phyloP scores from a whole-genome alignment of 2,113 vertebrate genomes.

The Actenoides lindsayi region DNA sequence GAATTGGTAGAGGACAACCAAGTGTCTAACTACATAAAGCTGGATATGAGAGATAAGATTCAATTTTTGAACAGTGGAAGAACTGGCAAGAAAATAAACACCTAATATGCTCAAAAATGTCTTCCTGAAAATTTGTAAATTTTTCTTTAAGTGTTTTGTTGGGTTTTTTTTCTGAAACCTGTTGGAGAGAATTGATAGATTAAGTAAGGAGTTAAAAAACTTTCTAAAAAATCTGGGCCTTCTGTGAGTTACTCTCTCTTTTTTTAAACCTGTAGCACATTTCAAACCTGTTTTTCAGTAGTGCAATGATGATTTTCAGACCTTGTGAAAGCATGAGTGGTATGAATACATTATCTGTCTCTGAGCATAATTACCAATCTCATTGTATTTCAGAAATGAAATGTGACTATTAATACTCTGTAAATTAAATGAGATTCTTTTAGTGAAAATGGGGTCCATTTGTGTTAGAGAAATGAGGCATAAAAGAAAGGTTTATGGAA shows the following conservation, averaged over 20 bases:
- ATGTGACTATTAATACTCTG: neutral
- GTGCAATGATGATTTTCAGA: neutral
- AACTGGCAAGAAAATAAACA: neutral
- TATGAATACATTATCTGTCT: neutral
- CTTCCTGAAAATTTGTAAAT: neutral
- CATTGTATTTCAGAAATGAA: slow-evolving; percentile 1
- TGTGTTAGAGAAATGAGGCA: neutral
- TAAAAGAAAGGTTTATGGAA: neutral
- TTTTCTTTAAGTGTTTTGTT: neutral
- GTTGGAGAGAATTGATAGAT: neutral
- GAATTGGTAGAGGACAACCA: neutral
- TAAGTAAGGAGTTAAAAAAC: neutral
- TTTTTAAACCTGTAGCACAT: neutral
- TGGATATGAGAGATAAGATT: neutral
- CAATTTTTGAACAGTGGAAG: neutral
- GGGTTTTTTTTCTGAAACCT: neutral
- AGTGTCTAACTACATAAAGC: neutral
- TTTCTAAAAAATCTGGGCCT: neutral
- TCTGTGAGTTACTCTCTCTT: neutral
- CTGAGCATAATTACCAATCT: neutral
- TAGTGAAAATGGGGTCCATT: neutral
- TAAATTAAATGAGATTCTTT: neutral
- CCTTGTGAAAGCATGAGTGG: neutral
- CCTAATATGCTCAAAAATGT: neutral
- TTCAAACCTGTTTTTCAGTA: neutral